These are phyloP conservation scores for Willisornis vidua DNA, from an alignment of 2,113 vertebrate genomes.

Conservation along the genomic window DNA sequence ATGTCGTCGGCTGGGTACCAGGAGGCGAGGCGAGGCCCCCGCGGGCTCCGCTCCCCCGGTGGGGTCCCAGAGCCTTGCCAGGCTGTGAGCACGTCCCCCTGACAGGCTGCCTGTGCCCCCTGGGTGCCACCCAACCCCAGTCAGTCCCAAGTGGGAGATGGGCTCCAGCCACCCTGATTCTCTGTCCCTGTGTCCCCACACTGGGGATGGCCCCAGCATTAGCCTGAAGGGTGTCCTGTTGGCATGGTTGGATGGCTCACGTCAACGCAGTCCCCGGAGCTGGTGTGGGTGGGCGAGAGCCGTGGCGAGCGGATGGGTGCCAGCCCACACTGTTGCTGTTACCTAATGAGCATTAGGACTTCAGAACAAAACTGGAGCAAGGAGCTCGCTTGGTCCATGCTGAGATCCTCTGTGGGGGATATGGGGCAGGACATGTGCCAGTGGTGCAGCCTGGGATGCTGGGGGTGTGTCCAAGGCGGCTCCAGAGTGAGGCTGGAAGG, in stretches of 20 bases:
- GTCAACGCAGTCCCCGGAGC: rapidly evolving
- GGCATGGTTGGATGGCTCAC: rapidly evolving
- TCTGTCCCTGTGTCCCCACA: rapidly evolving
- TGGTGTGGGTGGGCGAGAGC: neutral
- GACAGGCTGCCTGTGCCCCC: neutral
- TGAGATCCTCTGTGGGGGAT: neutral
- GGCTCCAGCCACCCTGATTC: neutral
- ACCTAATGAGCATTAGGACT: neutral
- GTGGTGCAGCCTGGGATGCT: rapidly evolving
- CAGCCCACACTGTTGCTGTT: neutral
- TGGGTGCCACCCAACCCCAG: neutral
- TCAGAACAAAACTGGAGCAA: neutral
- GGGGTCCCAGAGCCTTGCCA: neutral
- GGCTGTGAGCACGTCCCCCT: rapidly evolving
- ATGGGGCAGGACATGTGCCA: rapidly evolving
- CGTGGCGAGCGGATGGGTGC: rapidly evolving
- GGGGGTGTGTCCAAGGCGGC: rapidly evolving
- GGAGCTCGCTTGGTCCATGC: rapidly evolving
- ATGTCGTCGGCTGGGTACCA: conserved; percentile 50
- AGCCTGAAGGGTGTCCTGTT: too few relatives aligned
- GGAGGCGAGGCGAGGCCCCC: conserved; percentile 21
- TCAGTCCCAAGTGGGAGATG: rapidly evolving
- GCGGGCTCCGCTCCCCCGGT: neutral
- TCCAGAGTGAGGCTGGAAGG: rapidly evolving
- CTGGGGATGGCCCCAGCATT: neutral